A percentile compares a stretch with the other conserved stretches of the same genome.
These are phyloP conservation scores for Mormyrus hasselquistii DNA, from an alignment of 2,797 vertebrate species.

Conservation along the genomic window DNA sequence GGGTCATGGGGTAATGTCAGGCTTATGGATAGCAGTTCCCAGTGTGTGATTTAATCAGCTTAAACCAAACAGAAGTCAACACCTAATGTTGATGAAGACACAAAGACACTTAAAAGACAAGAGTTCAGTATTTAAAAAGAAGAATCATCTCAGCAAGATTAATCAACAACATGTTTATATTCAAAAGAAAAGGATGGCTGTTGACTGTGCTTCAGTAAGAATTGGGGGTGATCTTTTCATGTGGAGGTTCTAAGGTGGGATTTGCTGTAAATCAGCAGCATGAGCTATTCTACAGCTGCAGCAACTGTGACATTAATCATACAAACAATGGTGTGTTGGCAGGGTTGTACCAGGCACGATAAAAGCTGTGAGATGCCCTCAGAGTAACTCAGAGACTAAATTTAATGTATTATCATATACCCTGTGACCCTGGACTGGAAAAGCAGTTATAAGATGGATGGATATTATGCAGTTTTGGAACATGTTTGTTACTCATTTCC, in stretches of 20 bases:
- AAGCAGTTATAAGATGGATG: background rate
- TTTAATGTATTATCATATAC: background rate
- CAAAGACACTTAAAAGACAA: background rate
- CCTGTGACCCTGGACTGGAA: background rate
- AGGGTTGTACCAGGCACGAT: background rate
- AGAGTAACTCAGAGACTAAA: background rate
- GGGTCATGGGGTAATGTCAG: background rate
- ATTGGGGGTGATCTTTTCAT: background rate
- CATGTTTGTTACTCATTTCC: background rate
- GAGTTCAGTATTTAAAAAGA: background rate
- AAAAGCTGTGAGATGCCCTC: background rate
- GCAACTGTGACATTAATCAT: background rate
- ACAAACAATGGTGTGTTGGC: background rate
- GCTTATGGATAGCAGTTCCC: background rate
- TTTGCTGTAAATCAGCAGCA: constrained; percentile 10
- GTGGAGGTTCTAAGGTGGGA: background rate
- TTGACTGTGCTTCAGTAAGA: background rate
- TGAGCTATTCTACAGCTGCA: background rate
- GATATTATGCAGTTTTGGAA: background rate
- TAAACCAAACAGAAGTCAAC: background rate
- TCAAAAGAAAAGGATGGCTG: background rate
- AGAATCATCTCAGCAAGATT: background rate
- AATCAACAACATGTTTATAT: background rate
- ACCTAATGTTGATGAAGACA: background rate
- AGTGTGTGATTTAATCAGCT: background rate